These are phyloP conservation scores for Drosophila chauvacae DNA, from an alignment of 1,140 invertebrate genomes.

Conservation along the genomic window DNA sequence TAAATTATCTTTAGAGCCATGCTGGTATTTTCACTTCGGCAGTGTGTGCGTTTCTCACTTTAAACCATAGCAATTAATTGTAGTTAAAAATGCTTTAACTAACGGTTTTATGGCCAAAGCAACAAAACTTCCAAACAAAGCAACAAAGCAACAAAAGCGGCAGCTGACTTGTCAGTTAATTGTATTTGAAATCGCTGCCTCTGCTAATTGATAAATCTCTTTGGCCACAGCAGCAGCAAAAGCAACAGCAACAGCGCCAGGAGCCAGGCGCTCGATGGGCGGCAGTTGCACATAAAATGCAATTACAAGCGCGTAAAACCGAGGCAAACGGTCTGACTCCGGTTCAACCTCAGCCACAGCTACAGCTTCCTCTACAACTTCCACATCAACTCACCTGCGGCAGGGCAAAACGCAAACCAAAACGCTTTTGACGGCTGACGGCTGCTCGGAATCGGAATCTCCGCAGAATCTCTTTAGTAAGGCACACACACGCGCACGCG, in stretches of 20 bases:
- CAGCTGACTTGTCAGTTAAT: slow-evolving; percentile 67
- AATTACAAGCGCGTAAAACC: slow-evolving; percentile 75
- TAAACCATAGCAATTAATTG: slow-evolving; percentile 73
- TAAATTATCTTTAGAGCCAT: slow-evolving; percentile 58
- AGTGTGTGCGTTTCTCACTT: slow-evolving; percentile 42
- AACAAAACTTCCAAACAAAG: slow-evolving; percentile 4
- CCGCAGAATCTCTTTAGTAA: slow-evolving; percentile 34
- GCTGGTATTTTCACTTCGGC: slow-evolving; percentile 36
- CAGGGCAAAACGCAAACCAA: slow-evolving; percentile 27
- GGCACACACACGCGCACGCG: slow-evolving; percentile 19
- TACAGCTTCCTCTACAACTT: slow-evolving; percentile 17
- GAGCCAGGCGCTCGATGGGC: slow-evolving; percentile 30
- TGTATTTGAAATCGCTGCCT: slow-evolving; percentile 74
- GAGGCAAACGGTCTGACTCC: slow-evolving; percentile 40
- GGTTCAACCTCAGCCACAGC: slow-evolving; percentile 32
- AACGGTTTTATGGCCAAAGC: slow-evolving; percentile 72
- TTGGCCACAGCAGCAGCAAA: slow-evolving; percentile 12
- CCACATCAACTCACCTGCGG: slow-evolving; percentile 58
- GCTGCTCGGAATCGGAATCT: slow-evolving; percentile 21
- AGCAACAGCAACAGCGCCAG: slow-evolving; percentile 10
- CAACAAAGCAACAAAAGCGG: slow-evolving; percentile 36
- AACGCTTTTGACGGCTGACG: slow-evolving; percentile 24
- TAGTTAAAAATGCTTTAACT: slow-evolving; percentile 72
- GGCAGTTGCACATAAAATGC: slow-evolving; percentile 72
- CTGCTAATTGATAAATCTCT: slow-evolving; percentile 75